Base-by-base conservation (phyloP, 2,888 invertebrate genomes). In the Hypercompe scribonia region DNA sequence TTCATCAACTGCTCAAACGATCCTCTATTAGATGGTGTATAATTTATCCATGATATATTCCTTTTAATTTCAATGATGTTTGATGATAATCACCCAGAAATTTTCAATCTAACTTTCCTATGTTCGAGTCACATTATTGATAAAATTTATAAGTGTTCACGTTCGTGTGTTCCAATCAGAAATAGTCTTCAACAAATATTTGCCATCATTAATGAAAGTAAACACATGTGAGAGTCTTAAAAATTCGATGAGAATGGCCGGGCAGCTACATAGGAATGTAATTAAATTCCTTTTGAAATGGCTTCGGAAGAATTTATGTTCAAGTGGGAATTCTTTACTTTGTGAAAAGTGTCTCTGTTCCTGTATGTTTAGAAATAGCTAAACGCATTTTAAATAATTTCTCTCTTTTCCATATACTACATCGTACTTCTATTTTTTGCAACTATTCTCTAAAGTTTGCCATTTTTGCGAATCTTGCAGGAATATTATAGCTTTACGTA, bases 401-500 rank as follows among this genome's bases (percentile, higher is more conserved):
- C 4, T 58, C 58, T 28, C 28, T 31, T 61, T 61, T 13, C 31
- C 31, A 4, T 61, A 61, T 4, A n/a, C 3, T n/a, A 24, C 3
- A n/a, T 28, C 13, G 58, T 28, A 24, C n/a, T 24, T 8, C 8
- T 7, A 50, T 50, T 50, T 24, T 24, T 10, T 24, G 5, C 0
- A n/a, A n/a, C 24, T 54, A 11, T n/a, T 10, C n/a, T 54, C n/a
- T n/a, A 58, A 58, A 31, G 13, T 28, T 28, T 4, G 18, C 8
- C 3, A 31, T 28, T 42, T 42, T 66, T 28, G 39, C n/a, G 28
- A 42, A 65, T 8, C 39, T 65, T 39, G 4, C 21, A 33, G 65
- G 61, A 64, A 58, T 71, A 63, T 81, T 28, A 71, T 46, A 68
- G 68, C 78, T 74, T 72, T 65, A 78, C 81, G 61, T 68, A 78